Conservation (phyloP, 2,888 invertebrate genomes). For the Eueremaeus valkanovi region DNA sequence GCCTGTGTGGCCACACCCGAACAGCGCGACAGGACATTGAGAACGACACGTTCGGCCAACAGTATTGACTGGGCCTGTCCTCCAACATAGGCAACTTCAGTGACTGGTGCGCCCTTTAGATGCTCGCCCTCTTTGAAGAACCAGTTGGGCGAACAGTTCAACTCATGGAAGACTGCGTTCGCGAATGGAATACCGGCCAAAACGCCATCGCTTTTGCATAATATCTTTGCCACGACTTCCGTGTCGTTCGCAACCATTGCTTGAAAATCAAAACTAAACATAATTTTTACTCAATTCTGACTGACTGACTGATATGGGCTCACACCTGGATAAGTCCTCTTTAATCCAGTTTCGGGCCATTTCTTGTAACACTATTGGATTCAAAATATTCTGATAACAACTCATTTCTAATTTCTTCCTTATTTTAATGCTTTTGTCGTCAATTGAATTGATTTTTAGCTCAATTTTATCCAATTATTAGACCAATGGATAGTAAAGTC, state of each 20-base stretch:
- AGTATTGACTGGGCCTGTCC: constrained; percentile 53
- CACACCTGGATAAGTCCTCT: constrained; percentile 44
- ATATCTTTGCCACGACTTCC: constrained; percentile 42
- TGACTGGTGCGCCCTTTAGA: constrained; percentile 42
- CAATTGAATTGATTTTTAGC: not conserved
- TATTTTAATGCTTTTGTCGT: no score
- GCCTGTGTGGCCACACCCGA: constrained; percentile 54
- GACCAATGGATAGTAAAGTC: no score
- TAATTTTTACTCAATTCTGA: no score
- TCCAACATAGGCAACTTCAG: constrained; percentile 50
- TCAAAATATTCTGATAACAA: constrained; percentile 40
- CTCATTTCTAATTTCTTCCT: no score
- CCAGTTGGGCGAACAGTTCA: constrained; percentile 53
- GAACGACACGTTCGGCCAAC: constrained; percentile 53
- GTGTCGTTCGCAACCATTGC: constrained; percentile 39
- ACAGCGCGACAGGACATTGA: constrained; percentile 53
- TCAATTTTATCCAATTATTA: not conserved
- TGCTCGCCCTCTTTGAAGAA: constrained; percentile 50
- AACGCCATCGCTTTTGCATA: constrained; percentile 50
- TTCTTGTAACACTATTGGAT: constrained; percentile 44
- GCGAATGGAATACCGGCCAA: constrained; percentile 54
- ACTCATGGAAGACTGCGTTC: constrained; percentile 53
- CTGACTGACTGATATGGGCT: no score
- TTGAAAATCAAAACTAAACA: constrained; percentile 44
- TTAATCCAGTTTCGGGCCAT: constrained; percentile 44